These are phyloP conservation scores for Sitobion miscanthi DNA, from an alignment of 1,140 invertebrate species.

Conservation along the genomic window DNA sequence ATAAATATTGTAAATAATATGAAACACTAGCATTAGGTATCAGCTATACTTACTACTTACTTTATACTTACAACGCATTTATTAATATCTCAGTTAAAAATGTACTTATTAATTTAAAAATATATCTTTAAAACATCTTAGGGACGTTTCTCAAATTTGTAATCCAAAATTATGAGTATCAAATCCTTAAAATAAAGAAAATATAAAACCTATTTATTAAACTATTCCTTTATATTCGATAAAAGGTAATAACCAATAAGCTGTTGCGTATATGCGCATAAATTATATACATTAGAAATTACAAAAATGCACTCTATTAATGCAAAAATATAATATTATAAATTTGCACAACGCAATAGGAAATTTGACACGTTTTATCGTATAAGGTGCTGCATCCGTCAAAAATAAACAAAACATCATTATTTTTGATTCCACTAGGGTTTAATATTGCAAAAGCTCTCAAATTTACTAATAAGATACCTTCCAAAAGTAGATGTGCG, in stretches of 20 bases:
- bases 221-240: not conserved
- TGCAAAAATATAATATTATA: not conserved
- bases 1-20: not conserved
- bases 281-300: not conserved
- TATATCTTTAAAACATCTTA: not conserved
- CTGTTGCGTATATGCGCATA: too few relatives aligned
- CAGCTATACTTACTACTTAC: not conserved
- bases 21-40: not conserved
- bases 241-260: too few relatives aligned
- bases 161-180: not conserved
- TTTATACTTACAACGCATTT: too few relatives aligned
- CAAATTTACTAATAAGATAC: too few relatives aligned
- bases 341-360: not conserved
- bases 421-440: not conserved
- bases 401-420: not conserved
- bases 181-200: not conserved
- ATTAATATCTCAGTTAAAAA: too few relatives aligned
- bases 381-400: not conserved
- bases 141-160: not conserved
- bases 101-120: too few relatives aligned
- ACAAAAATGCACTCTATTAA: not conserved
- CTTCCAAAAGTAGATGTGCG: too few relatives aligned
- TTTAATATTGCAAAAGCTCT: not conserved
- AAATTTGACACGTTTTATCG: not conserved
- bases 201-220: not conserved